These are phyloP conservation scores for Aleiodes testaceus DNA, from an alignment of 2,888 invertebrate genomes.

Conservation along the genomic window DNA sequence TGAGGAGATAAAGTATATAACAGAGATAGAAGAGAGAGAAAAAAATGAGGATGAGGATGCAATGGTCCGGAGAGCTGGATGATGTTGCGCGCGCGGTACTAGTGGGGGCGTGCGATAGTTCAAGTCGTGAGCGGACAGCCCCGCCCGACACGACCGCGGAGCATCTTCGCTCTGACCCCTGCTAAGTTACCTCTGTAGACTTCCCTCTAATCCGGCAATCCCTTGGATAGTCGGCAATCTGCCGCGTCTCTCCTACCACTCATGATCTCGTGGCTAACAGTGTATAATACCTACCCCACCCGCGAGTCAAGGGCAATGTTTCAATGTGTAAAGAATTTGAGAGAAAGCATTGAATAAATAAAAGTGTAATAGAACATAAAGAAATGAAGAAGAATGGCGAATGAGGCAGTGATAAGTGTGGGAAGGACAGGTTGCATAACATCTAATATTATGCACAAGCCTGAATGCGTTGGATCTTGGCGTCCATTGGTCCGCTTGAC, in stretches of 20 bases:
- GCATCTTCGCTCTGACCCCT: conserved; percentile 72
- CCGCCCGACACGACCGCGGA: conserved; percentile 73
- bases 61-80: conserved; percentile 66
- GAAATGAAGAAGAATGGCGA: conserved; percentile 41
- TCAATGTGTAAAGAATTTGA: conserved; percentile 16
- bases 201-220: conserved; percentile 53
- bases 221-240: conserved; percentile 53
- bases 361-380: conserved; percentile 22
- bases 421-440: conserved; percentile 72
- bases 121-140: conserved; percentile 76
- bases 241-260: conserved; percentile 46
- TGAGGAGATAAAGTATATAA: conserved; percentile 11
- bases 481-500: conserved; percentile 52
- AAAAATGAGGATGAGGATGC: conserved; percentile 46
- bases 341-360: conserved; percentile 37
- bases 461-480: conserved; percentile 66
- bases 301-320: conserved; percentile 47
- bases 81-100: conserved; percentile 69
- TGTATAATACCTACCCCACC: conserved; percentile 46
- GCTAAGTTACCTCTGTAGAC: conserved; percentile 67
- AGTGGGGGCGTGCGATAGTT: conserved; percentile 77
- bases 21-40: not conserved
- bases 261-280: not conserved
- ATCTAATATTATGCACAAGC: conserved; percentile 69
- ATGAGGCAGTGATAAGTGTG: conserved; percentile 71